Evolutionary conservation across 2,797 vertebrate genomes (phyloP), one percentile per base, ranked within the genome.

Genomic region (Enteromius argenteus): DNA sequence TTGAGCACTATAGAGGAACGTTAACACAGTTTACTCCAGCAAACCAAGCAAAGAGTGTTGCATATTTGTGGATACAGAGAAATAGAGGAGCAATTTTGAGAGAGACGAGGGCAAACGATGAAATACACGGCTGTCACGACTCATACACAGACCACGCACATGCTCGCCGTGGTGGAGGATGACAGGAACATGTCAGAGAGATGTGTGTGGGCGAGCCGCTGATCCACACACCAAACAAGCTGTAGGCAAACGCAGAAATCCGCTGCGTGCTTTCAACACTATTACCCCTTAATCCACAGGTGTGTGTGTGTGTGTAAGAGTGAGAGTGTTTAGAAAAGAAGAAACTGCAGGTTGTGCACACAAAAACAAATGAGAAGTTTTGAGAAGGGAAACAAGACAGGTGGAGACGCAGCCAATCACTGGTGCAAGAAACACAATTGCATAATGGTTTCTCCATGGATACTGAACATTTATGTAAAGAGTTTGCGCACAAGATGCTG

Each of bases 131-230:
- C 49, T 76, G 73, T 83, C 93, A 94, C 91, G 90, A 94, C 90
- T 89, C 88, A 88, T 88, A 89, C 49, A 91, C 89, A 89, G 91
- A 88, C 76, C 58, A 71, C 44, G 78, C 85, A 84, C 71, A 68
- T 66, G 21, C 30, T 76, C 30, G 17, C 42, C 15, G 86, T 76
- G 74, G 88, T 87, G 90, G 90, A 90, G 92, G 93, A 94, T 93
- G 93, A 93, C 92, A 93, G 89, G 89, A 92, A 88, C 84, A 79
- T 90, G 79, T 75, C 80, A 86, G 89, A 92, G 89, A 90, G 79
- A 84, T 30, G 90, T n/a, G 86, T 84, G 86, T 81, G 86, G 86
- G 88, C 89, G 93, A 89, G 84, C 86, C 85, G 89, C 90, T 86
- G 90, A 92, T 89, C 90, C 86, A 87, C 87, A 88, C 87, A 91